Conservation (phyloP, 2,888 invertebrate species). For the Lasioglossum malachurum region DNA sequence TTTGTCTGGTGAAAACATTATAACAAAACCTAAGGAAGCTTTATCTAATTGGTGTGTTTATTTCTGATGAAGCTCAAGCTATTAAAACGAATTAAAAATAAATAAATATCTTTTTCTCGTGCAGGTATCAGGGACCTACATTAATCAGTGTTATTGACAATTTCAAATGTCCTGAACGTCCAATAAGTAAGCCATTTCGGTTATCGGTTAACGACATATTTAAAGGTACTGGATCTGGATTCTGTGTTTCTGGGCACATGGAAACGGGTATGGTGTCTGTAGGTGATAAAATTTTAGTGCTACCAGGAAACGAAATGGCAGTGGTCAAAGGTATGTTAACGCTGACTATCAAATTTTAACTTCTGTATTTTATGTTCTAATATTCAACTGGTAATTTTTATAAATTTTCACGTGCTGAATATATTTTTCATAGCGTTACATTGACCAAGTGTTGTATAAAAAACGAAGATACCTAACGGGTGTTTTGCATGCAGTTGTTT, state of each 20-base stretch:
- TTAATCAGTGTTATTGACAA: slow-evolving; percentile 94
- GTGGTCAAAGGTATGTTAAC: slow-evolving; percentile 89
- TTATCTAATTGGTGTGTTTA: slow-evolving; percentile 87
- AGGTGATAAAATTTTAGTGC: slow-evolving; percentile 94
- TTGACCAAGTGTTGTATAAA: too few relatives aligned
- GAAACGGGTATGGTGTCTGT: slow-evolving; percentile 95
- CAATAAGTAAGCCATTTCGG: slow-evolving; percentile 94
- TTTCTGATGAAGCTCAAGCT: slow-evolving; percentile 6
- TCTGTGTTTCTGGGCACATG: slow-evolving; percentile 95
- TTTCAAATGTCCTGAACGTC: slow-evolving; percentile 94
- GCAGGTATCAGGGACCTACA: slow-evolving; percentile 93
- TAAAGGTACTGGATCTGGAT: slow-evolving; percentile 96
- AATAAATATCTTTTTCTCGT: slow-evolving; percentile 24
- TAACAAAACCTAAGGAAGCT: slow-evolving; percentile 88
- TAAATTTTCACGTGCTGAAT: not conserved
- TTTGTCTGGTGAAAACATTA: slow-evolving; percentile 97
- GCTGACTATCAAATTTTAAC: not conserved
- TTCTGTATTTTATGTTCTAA: not conserved
- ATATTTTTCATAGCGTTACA: too few relatives aligned
- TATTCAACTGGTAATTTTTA: not conserved
- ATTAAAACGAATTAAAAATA: not conserved
- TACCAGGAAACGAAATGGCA: slow-evolving; percentile 94
- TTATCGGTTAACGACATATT: slow-evolving; percentile 98
- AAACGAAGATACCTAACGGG: too few relatives aligned
- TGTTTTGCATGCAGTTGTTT: too few relatives aligned